Percentiles rank a stretch among this genome's conserved stretches.
Conservation (phyloP, 2,888 invertebrate species). For the Gasteruption jaculator region DNA sequence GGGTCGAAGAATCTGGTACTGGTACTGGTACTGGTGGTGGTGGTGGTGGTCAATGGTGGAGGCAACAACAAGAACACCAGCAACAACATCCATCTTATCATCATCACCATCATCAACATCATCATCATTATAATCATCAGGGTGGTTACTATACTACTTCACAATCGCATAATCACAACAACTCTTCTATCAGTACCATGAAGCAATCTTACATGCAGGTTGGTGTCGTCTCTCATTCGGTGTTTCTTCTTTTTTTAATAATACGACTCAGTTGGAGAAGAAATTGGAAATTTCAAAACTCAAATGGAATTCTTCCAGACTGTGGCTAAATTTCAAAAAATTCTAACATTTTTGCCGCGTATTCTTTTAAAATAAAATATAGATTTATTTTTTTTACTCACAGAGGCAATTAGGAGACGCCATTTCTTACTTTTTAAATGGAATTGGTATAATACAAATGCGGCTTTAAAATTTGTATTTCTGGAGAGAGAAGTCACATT, state of each 20-base stretch:
- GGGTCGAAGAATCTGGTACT: constrained; percentile 40
- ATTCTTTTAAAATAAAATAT: too few species aligned
- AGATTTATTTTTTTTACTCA: too few species aligned
- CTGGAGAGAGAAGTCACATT: too few species aligned
- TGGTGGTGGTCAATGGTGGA: constrained; percentile 49
- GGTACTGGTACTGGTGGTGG: too few species aligned
- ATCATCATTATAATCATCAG: constrained; percentile 42
- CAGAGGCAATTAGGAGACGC: too few species aligned
- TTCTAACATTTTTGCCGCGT: not conserved
- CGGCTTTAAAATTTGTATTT: too few species aligned
- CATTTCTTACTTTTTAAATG: too few species aligned
- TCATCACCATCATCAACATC: constrained; percentile 35
- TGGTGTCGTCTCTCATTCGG: too few species aligned
- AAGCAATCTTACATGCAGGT: constrained; percentile 55
- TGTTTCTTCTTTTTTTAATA: constrained; percentile 8
- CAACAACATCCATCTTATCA: constrained; percentile 35
- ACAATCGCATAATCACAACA: constrained; percentile 47
- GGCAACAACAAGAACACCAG: constrained; percentile 35
- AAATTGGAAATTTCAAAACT: too few species aligned
- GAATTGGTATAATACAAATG: too few species aligned
- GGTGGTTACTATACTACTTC: constrained; percentile 47
- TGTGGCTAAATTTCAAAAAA: constrained; percentile 1
- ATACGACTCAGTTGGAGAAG: too few species aligned
- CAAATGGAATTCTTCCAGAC: too few species aligned
- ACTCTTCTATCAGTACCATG: constrained; percentile 50